Base-by-base conservation (phyloP, 2,113 vertebrate genomes). In the Cathartes aura region DNA sequence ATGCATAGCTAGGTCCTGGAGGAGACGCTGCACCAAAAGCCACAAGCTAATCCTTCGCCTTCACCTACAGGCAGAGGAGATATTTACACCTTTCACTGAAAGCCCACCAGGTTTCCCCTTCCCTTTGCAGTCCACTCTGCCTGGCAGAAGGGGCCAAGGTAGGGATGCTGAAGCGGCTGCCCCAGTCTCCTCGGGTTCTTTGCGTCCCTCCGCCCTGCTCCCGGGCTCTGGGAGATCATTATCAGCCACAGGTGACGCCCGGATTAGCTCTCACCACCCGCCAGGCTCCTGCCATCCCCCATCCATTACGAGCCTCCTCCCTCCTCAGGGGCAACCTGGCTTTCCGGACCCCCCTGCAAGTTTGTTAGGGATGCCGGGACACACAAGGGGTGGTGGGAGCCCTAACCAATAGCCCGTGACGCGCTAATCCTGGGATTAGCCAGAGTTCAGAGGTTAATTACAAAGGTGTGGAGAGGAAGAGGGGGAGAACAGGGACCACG, bases 371-470 rank as follows among this genome's bases (percentile, higher is more conserved):
- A 87, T 88, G 50, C 64, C 0, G 1, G 58, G 58, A 68, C 64
- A 86, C 74, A 90, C 53, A 91, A 88, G 20, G 42, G 42, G 55
- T 90, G 67, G 74, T 56, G 53, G 82, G 50, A 94, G 16, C 74
- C 60, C 62, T 56, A 94, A 87, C 48, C 2, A 4, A 94, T 58
- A 93, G 81, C 62, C 93, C 53, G 5, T 82, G 70, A 89, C 0
- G 0, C 7, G 19, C 82, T 96, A 97, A 94, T 95, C 89, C 89
- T 76, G 36, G 63, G 89, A 96, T 95, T 94, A 95, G 29, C 40
- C 3, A 3, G 66, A 94, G 93, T 88, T 96, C 95, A 97, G 89
- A 85, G 96, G 87, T 94, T 96, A 97, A 96, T 93, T 93, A 89
- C 84, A 95, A 95, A 94, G 96, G 91, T 94, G 93, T 52, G 53